Evolutionary conservation across 2,888 invertebrate genomes (phyloP), one percentile per base, ranked within the genome.

Genomic region (Drosophila nr. medialis): DNA sequence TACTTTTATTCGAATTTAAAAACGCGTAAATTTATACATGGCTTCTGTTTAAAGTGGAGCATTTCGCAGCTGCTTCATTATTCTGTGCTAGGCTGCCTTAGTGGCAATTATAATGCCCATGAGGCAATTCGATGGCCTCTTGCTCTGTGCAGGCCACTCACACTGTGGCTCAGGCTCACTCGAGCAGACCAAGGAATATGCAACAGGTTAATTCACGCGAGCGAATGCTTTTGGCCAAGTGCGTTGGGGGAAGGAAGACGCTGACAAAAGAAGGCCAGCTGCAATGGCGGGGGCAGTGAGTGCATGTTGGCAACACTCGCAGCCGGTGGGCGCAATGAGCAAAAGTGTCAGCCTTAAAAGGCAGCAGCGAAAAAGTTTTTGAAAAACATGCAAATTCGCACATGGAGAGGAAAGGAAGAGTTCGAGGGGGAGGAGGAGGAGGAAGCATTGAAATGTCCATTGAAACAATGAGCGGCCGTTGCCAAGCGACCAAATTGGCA

Each of bases 121-220:
- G 74, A 78, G 75, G 78, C 78, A 70, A 64, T 58, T 59, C 18
- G 67, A 45, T 67, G 58, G 77, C 61, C 73, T 42, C 76, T 68
- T 63, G 69, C 55, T 34, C 27, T 42, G 67, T 61, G 34, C 30
- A 45, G 50, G 70, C 65, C 76, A 64, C 67, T 38, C 6, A 21
- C 15, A 7, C 13, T 30, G 30, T 53, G 51, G 30, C 59, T 18
- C 51, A 53, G 63, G 63, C 81, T 56, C 13, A 24, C 24, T 24
- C 24, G 72, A 42, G 64, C 65, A 61, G 60, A 21, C 63, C 61
- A 49, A 60, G 58, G 66, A 64, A 59, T 70, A 83, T 75, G 76
- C 91, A 91, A 91, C 91, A 91, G 91, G 91, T 91, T 91, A 91
- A 91, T 91, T 91, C 90, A 74, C 75, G 73, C 84, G 60, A 67